Evolutionary conservation across 2,888 invertebrate genomes (phyloP).

Genomic region (Junonia oenone): DNA sequence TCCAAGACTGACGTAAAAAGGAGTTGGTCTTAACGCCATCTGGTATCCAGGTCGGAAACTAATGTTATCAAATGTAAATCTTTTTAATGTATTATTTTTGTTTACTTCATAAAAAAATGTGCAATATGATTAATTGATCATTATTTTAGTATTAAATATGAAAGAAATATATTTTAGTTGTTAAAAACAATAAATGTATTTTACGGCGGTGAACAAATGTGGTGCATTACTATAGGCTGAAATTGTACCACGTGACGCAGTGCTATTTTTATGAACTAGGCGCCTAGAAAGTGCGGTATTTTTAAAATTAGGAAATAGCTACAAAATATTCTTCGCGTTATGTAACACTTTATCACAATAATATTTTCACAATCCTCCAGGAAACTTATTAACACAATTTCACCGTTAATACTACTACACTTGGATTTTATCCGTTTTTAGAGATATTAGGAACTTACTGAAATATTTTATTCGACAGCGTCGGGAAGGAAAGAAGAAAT

Average conservation of each 20-base stretch:
- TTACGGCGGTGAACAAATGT: slow-evolving; percentile 63
- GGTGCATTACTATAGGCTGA: slow-evolving; percentile 74
- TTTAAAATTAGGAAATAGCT: slow-evolving; percentile 70
- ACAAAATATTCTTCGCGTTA: slow-evolving; percentile 55
- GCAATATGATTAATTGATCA: slow-evolving; percentile 1
- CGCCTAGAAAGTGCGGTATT: slow-evolving; percentile 79
- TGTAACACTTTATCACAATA: slow-evolving; percentile 75
- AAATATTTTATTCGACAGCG: slow-evolving; percentile 73
- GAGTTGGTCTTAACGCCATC: slow-evolving; percentile 57
- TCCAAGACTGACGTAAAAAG: slow-evolving; percentile 68
- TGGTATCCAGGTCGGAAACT: slow-evolving; percentile 35
- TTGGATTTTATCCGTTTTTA: slow-evolving; percentile 53
- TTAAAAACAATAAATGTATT: slow-evolving; percentile 31
- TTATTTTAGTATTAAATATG: slow-evolving; percentile 2
- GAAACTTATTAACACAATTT: slow-evolving; percentile 50
- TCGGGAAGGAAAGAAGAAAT: slow-evolving; percentile 79
- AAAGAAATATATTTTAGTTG: neutral
- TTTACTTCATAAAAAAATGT: slow-evolving; percentile 14
- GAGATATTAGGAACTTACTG: slow-evolving; percentile 63
- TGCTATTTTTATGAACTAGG: slow-evolving; percentile 72
- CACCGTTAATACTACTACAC: slow-evolving; percentile 56
- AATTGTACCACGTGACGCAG: slow-evolving; percentile 70
- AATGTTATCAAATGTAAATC: slow-evolving; percentile 37
- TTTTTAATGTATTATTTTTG: slow-evolving; percentile 28
- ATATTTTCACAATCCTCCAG: slow-evolving; percentile 50